Evolutionary conservation across 2,113 vertebrate species (phyloP), one percentile per base, ranked within the genome.

Genomic region (Pyxicephalus adspersus): DNA sequence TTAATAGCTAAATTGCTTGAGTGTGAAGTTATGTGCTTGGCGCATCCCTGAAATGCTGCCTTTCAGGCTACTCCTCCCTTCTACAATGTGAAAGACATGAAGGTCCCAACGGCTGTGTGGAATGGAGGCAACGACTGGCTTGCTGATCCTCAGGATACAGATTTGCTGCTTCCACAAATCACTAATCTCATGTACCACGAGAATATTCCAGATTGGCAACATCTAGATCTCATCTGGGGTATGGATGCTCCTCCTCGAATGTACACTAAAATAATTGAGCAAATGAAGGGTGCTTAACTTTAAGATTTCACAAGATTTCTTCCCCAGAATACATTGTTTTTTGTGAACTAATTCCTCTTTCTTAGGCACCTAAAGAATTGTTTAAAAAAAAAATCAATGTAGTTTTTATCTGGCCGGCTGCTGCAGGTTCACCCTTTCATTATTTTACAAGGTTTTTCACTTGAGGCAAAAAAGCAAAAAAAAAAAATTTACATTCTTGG

Each of bases 21-120:
- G 38, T 45, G 38, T 45, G 54, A 64, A 81, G 64, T 0, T 0
- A 2, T 76, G 38, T 20, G 50, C 82, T 86, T 23, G 6, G n/a
- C 83, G 25, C 26, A 52, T 3, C 29, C 0, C 5, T 54, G 19
- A 1, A 73, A 20, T 22, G 20, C 31, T 74, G 54, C 58, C 61
- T 81, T 81, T 26, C 84, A 99, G 97, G 83, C 95, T 60, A 90
- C 87, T 7, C 96, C 97, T 76, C 89, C 95, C 1, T 63, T 31
- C 34, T 98, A 96, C 84, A 73, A 83, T 0, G 85, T 98, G 45
- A 87, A 85, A 50, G 83, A 91, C 3, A 91, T 94, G 88, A 84
- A 0, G 0, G 81, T n/a, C 1, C 91, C 92, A 17, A 89, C 5
- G 16, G 93, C 91, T 3, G 80, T 93, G 20, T 94, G 93, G 93